These are phyloP conservation scores for Orthosia gothica DNA, from an alignment of 2,888 invertebrate genomes.

Conservation along the genomic window DNA sequence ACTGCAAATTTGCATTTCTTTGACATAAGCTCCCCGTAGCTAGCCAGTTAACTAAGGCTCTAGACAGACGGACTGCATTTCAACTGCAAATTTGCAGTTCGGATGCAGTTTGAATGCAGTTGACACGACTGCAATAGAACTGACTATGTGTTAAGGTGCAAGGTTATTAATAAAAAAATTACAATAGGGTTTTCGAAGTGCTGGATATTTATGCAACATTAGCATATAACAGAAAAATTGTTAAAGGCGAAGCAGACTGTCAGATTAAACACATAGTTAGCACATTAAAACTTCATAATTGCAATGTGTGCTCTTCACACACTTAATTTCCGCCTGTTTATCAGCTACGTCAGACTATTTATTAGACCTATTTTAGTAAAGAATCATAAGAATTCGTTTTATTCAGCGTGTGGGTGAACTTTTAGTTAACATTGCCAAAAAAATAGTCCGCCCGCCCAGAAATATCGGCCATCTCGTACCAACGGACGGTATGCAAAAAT, in stretches of 20 bases:
- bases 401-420: constrained; percentile 74
- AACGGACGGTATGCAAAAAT: constrained; percentile 86
- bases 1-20: no score
- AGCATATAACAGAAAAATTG: not conserved
- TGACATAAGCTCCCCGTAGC: no score
- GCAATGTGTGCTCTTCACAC: constrained; percentile 9
- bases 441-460: constrained; percentile 78
- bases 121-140: no score
- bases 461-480: constrained; percentile 76
- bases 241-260: not conserved
- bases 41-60: no score
- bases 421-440: constrained; percentile 75
- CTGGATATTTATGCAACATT: not conserved
- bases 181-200: not conserved
- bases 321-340: constrained; percentile 31
- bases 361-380: constrained; percentile 66
- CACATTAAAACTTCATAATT: constrained; percentile 37
- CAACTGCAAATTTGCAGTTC: no score
- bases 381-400: constrained; percentile 64
- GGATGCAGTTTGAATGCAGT: no score
- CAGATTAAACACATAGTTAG: constrained; percentile 38
- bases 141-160: no score
- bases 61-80: no score
- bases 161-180: no score
- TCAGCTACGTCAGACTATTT: constrained; percentile 46